Evolutionary conservation across 2,797 vertebrate genomes (phyloP), one percentile per base, ranked within the genome.

Genomic region (Hippoglossus hippoglossus): DNA sequence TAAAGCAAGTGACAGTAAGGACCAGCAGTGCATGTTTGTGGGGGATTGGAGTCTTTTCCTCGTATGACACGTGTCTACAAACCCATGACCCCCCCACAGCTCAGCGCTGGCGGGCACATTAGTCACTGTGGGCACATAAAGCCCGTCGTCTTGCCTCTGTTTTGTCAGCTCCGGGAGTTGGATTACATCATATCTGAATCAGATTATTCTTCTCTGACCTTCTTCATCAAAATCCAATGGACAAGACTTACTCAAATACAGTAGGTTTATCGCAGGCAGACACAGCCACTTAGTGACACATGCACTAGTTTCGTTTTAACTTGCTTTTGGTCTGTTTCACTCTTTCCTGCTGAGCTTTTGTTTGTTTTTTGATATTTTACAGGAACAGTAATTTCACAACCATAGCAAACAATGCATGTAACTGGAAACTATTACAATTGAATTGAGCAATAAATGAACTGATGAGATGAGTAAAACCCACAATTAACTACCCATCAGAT

Each of bases 161-260:
- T 84, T 77, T 73, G 76, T 84, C 84, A 73, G 59, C 86, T 86
- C 21, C 76, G 44, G 77, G 82, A 88, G 75, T 18, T 80, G 67
- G 71, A 85, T 89, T 80, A 85, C 77, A 80, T 91, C 84, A 90
- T 26, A 71, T 80, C 66, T 91, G 91, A 91, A 79, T 89, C 86
- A 91, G 71, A 84, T 59, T 72, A 60, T 73, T 86, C 71, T 63
- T 67, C 76, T 69, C 62, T 81, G 80, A 85, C 87, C 80, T 89
- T 75, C 73, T 72, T 62, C 53, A 66, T 77, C 44, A 39, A 64
- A 57, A 62, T 54, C 13, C 84, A 57, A 75, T 58, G 16, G 67
- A 67, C 18, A 58, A 46, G 69, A 63, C 7, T 21, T 41, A 49
- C 5, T 73, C 10, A 59, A 36, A 50, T 9, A 63, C 22, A 69